These are phyloP conservation scores for Chloebia gouldiae DNA, from an alignment of 2,113 vertebrate genomes.

Conservation along the genomic window DNA sequence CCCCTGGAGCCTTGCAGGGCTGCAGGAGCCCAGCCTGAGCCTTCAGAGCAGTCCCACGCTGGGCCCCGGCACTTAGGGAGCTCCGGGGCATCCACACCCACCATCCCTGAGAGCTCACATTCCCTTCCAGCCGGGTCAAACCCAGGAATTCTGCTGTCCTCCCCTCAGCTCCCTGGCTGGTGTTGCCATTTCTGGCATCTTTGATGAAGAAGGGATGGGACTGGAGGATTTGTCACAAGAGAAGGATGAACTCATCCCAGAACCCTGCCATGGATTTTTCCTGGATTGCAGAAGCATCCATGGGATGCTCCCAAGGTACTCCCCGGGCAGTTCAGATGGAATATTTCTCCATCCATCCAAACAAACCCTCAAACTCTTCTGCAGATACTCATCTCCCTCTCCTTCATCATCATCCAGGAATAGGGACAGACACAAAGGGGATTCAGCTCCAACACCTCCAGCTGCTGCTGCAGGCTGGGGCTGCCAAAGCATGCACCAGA, in stretches of 20 bases:
- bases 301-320: neutral
- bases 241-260: neutral
- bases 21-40: neutral
- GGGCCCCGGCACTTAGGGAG: neutral
- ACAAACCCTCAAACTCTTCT: neutral
- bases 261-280: neutral
- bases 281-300: neutral
- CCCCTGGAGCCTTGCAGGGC: neutral
- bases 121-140: neutral
- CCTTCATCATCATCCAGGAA: neutral
- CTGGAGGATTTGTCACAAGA: neutral
- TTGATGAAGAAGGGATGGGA: neutral
- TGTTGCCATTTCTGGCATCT: neutral
- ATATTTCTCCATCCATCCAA: neutral
- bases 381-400: neutral
- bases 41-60: neutral
- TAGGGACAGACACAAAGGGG: neutral
- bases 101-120: fast-evolving
- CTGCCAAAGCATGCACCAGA: neutral
- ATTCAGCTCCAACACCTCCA: neutral
- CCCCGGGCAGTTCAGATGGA: neutral
- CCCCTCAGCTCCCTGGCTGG: neutral
- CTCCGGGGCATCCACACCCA: neutral
- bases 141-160: neutral
- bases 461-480: neutral